These are phyloP conservation scores for Lichenostomus cassidix DNA, from an alignment of 2,113 vertebrate genomes.

Conservation along the genomic window DNA sequence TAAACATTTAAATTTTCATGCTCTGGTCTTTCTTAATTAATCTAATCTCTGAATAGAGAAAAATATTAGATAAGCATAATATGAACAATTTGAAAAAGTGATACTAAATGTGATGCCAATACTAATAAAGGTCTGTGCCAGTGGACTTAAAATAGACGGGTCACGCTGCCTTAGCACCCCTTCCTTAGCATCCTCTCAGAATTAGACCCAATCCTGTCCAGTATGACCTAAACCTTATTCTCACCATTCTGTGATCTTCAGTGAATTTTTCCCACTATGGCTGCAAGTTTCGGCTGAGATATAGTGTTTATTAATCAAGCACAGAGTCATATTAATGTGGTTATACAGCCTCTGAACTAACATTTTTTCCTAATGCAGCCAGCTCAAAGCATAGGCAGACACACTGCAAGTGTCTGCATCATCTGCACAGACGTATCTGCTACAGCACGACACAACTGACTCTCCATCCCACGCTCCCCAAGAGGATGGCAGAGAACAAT, in stretches of 20 bases:
- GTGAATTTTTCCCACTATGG: background rate
- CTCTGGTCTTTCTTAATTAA: background rate
- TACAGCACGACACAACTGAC: background rate
- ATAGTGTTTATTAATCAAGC: background rate
- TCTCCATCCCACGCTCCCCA: background rate
- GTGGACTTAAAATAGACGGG: background rate
- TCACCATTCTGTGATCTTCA: background rate
- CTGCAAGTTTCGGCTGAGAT: background rate
- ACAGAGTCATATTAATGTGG: background rate
- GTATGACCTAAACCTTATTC: background rate
- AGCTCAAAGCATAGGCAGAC: background rate
- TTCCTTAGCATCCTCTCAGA: background rate
- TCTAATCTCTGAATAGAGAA: background rate
- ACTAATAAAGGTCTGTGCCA: background rate
- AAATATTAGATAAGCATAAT: background rate
- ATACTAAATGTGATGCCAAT: background rate
- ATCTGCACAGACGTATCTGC: background rate
- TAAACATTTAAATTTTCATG: slow-evolving; percentile 46
- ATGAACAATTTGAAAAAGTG: background rate
- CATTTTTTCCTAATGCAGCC: background rate
- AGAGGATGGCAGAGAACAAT: background rate
- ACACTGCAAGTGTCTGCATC: background rate
- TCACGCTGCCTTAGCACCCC: background rate
- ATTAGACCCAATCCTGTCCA: background rate
- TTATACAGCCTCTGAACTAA: background rate